Evolutionary conservation across 2,113 vertebrate genomes (phyloP), one percentile per base, ranked within the genome.

Genomic region (Thamnaconus septentrionalis): DNA sequence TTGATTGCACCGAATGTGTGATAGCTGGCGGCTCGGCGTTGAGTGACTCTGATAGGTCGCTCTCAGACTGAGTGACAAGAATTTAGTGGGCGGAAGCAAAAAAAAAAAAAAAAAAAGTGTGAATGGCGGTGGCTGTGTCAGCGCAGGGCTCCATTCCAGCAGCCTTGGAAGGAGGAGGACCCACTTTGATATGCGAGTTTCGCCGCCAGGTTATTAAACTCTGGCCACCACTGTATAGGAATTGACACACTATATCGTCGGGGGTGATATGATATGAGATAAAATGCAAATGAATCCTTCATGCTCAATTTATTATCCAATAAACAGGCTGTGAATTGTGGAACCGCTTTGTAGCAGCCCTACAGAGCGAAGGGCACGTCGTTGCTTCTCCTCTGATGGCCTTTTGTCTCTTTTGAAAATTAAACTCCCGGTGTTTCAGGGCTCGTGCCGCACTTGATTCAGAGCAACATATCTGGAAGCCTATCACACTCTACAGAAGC

Each of bases 281-380:
- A 31, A 31, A 80, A 82, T 70, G 66, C 75, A 85, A 87, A 89
- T 84, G 63, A 78, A 86, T 89, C 77, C 80, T 84, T 74, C 73
- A 85, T 80, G 77, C 79, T 85, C 79, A 86, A 81, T 87, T 85
- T 84, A 87, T 83, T 84, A 82, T 82, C 79, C 61, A 77, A 81
- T 83, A 80, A 84, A 87, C 82, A 85, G 79, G 64, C 49, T 43
- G 7, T 73, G 75, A 63, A 87, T 88, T 79, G 18, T 81, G 52
- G 85, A 88, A 80, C 39, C 76, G 76, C 18, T 31, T 31, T 85
- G 73, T 62, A 63, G 59, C 71, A 61, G 56, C 44, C 52, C 73
- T 43, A 61, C 78, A 60, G 65, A 75, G 76, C 69, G 53, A 44
- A 58, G 57, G 53, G 66, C 62, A 53, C 61, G 66, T 69, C 53